Conservation (phyloP, 2,888 invertebrate species). For the Trichacis sp. region DNA sequence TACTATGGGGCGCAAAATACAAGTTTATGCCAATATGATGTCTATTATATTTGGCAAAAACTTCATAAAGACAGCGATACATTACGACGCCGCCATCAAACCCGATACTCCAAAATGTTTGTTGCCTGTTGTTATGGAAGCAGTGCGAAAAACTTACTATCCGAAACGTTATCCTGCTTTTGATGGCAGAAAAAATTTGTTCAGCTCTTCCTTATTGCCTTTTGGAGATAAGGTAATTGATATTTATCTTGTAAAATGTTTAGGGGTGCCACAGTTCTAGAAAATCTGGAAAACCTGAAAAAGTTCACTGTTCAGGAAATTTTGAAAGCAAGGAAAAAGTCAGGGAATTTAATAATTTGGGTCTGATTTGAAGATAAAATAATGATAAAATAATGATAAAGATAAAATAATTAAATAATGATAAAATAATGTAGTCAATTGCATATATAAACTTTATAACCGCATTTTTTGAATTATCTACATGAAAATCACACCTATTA, state of each 20-base stretch:
- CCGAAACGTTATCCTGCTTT: constrained; percentile 74
- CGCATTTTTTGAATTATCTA: too few species aligned
- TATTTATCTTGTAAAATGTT: neutral
- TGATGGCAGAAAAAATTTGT: constrained; percentile 81
- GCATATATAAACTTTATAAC: too few species aligned
- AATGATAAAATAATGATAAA: too few species aligned
- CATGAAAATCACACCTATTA: too few species aligned
- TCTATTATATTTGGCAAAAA: constrained; percentile 71
- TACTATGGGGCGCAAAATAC: constrained; percentile 67
- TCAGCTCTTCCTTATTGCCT: constrained; percentile 70
- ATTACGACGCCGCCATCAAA: constrained; percentile 84
- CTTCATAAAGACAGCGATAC: constrained; percentile 70
- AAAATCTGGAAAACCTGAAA: too few species aligned
- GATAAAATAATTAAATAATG: too few species aligned
- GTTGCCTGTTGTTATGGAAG: constrained; percentile 70
- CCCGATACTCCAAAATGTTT: constrained; percentile 80
- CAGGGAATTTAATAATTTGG: constrained; percentile 7
- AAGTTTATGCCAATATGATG: constrained; percentile 77
- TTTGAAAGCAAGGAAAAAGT: too few species aligned
- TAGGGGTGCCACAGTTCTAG: too few species aligned
- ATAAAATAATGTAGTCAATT: too few species aligned
- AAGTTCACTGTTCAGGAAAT: too few species aligned
- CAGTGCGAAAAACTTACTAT: constrained; percentile 61
- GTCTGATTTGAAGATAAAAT: too few species aligned
- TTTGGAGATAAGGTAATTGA: constrained; percentile 59